phyloP scores from a whole-genome alignment of 2,797 vertebrate genomes.

The Enteromius argenteus region DNA sequence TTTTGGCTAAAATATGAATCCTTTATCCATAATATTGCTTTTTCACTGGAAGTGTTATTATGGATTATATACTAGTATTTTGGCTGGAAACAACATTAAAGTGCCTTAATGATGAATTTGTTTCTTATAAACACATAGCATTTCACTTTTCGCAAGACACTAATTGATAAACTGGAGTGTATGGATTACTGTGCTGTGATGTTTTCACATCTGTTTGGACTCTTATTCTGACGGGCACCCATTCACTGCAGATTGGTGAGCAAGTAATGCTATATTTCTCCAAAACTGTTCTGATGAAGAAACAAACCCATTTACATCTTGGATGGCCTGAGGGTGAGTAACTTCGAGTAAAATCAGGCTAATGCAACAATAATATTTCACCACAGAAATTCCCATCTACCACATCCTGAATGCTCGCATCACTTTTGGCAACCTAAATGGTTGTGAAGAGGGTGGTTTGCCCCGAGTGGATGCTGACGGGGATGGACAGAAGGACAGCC shows the following conservation, averaged over 20 bases:
- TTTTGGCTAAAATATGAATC: neutral
- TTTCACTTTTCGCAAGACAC: neutral
- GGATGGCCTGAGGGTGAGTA: neutral
- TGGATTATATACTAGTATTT: neutral
- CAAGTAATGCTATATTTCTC: neutral
- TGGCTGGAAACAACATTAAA: neutral
- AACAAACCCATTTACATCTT: neutral
- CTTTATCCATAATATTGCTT: neutral
- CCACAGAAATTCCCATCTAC: slow-evolving; percentile 95
- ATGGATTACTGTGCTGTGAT: neutral
- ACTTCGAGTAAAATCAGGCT: neutral
- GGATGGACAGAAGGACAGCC: slow-evolving; percentile 75
- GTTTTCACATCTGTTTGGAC: neutral
- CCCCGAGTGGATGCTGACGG: slow-evolving; percentile 66
- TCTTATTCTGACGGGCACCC: neutral
- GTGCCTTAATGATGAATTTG: neutral
- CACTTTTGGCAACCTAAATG: slow-evolving; percentile 96
- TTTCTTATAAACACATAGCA: neutral
- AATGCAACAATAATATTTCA: neutral
- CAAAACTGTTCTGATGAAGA: neutral
- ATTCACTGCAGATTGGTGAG: neutral
- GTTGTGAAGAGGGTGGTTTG: slow-evolving; percentile 87
- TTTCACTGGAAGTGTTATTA: neutral
- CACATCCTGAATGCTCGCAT: slow-evolving; percentile 97
- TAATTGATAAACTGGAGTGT: neutral